phyloP scores from a whole-genome alignment of 2,797 vertebrate species.

The Pipistrellus nathusii region DNA sequence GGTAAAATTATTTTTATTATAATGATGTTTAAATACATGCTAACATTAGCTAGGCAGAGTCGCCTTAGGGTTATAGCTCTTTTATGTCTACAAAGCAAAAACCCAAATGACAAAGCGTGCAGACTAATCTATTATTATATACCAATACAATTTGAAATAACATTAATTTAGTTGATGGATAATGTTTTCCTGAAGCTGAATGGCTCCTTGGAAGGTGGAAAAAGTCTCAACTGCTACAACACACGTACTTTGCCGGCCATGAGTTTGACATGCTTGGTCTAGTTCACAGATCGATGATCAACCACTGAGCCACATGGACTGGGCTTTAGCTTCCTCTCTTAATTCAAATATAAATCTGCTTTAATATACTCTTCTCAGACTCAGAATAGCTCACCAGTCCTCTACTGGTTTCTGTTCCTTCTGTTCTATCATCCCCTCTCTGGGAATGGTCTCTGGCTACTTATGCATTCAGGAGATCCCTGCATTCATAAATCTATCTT shows the following conservation, averaged over 20 bases:
- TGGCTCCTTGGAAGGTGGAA: background rate
- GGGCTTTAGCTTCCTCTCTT: background rate
- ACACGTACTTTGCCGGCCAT: rapidly evolving
- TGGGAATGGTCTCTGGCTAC: background rate
- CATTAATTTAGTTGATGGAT: background rate
- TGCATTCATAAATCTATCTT: background rate
- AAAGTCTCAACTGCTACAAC: background rate
- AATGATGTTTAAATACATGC: background rate
- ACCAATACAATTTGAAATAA: background rate
- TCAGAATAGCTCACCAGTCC: background rate
- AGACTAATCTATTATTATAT: background rate
- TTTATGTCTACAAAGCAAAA: background rate
- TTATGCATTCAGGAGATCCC: background rate
- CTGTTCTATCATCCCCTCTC: background rate
- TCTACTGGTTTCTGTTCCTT: background rate
- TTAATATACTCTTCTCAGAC: background rate
- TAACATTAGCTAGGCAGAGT: background rate
- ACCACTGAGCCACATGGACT: no score
- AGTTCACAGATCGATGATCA: no score
- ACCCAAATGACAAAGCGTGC: background rate
- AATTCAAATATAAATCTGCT: background rate
- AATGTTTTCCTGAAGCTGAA: background rate
- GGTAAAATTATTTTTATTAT: conserved; percentile 13
- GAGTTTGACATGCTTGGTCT: no score
- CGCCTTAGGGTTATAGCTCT: background rate